These are phyloP conservation scores for Drosophila melanocephala DNA, from an alignment of 2,888 invertebrate species.

Conservation along the genomic window DNA sequence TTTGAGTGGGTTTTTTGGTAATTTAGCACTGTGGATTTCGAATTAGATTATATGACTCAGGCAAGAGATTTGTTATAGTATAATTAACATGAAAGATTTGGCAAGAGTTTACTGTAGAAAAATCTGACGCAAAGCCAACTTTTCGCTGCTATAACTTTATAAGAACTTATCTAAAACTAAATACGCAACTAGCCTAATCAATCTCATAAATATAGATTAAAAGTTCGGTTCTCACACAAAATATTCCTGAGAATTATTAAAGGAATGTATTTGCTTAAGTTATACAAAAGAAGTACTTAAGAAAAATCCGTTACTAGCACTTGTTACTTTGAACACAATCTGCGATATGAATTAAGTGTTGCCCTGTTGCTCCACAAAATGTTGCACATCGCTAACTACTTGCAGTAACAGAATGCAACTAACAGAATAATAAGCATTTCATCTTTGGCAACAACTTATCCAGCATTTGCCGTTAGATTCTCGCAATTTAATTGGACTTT, in stretches of 20 bases:
- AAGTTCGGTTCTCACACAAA: not conserved
- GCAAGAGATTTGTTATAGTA: not conserved
- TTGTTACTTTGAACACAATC: not conserved
- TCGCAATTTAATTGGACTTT: slow-evolving; percentile 66
- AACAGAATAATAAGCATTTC: slow-evolving; percentile 41
- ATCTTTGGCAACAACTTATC: slow-evolving; percentile 36
- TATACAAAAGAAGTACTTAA: not conserved
- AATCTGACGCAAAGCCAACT: not conserved
- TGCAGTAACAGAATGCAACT: slow-evolving; percentile 7
- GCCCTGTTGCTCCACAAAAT: slow-evolving; percentile 15
- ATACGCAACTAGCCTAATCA: not conserved
- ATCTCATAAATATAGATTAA: not conserved
- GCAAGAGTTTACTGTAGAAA: not conserved
- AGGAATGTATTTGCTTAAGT: slow-evolving; percentile 4
- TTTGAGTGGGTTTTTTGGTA: slow-evolving; percentile 7
- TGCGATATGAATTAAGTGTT: not conserved
- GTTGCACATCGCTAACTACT: slow-evolving; percentile 11
- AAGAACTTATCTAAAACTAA: not conserved
- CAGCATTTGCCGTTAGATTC: slow-evolving; percentile 55
- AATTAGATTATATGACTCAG: not conserved
- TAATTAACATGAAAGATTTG: not conserved
- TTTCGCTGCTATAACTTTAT: not conserved
- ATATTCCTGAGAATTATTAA: not conserved
- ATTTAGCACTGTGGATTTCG: not conserved
- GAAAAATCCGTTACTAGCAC: not conserved